Evolutionary conservation across 2,888 invertebrate species (phyloP).

Genomic region (Bursaphelenchus okinawaensis): DNA sequence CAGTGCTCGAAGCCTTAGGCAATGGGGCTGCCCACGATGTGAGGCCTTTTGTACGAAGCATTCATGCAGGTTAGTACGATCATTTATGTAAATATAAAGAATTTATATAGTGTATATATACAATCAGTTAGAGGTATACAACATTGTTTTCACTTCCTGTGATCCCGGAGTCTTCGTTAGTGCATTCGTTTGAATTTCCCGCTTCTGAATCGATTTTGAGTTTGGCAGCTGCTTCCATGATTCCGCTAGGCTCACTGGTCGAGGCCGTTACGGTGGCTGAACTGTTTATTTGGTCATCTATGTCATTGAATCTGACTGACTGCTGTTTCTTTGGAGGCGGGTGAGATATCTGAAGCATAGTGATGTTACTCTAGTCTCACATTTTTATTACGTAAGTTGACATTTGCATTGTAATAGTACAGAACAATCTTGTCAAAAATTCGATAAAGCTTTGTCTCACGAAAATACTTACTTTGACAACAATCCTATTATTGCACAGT

Average conservation of each 20-base stretch:
- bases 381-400: too few species aligned
- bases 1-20: slow-evolving; percentile 3
- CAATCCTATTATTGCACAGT: background rate
- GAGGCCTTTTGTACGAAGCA: slow-evolving; percentile 6
- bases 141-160: background rate
- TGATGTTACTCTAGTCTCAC: too few species aligned
- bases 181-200: background rate
- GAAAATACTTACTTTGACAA: background rate
- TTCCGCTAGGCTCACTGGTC: slow-evolving; percentile 9
- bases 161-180: background rate
- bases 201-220: background rate
- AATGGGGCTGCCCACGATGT: slow-evolving; percentile 6
- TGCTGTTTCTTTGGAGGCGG: background rate
- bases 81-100: too few species aligned
- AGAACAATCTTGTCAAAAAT: too few species aligned
- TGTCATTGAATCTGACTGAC: background rate
- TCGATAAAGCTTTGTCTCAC: too few species aligned
- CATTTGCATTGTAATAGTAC: too few species aligned
- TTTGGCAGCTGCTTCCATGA: background rate
- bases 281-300: background rate
- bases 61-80: slow-evolving; percentile 1
- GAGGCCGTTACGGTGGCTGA: slow-evolving; percentile 7
- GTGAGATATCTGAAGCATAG: background rate
- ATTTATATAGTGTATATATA: too few species aligned
- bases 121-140: background rate